Conservation (phyloP, 2,113 vertebrate genomes). For the Apteryx owenii region DNA sequence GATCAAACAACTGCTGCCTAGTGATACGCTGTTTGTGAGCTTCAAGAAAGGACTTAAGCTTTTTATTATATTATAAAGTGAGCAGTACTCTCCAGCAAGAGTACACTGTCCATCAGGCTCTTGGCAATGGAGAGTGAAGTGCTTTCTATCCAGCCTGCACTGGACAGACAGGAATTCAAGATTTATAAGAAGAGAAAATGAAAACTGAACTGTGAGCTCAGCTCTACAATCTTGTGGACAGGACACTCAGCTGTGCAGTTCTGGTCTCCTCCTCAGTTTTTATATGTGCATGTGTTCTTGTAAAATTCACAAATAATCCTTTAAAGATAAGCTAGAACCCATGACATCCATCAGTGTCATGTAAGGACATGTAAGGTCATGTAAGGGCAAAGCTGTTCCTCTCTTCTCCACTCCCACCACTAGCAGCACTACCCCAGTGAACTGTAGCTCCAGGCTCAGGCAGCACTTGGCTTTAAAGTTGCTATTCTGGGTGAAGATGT, state of each 20-base stretch:
- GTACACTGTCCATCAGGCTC: background rate
- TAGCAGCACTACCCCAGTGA: fast-evolving
- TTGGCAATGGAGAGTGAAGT: background rate
- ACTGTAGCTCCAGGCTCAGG: background rate
- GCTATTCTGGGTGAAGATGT: background rate
- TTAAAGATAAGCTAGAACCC: background rate
- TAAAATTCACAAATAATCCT: background rate
- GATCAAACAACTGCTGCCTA: background rate
- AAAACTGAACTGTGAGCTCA: background rate
- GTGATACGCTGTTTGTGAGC: background rate
- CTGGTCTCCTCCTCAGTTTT: background rate
- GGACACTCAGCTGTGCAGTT: background rate
- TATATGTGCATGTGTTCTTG: background rate
- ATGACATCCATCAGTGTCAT: background rate
- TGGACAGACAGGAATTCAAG: fast-evolving
- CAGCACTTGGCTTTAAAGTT: background rate
- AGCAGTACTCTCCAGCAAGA: background rate
- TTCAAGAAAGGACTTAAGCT: background rate
- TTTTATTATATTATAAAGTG: background rate
- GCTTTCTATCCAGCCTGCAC: background rate
- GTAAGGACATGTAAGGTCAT: background rate
- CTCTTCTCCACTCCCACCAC: background rate
- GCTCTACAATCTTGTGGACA: fast-evolving
- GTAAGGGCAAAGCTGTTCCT: background rate
- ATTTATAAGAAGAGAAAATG: background rate